Evolutionary conservation across 2,888 invertebrate species (phyloP), one percentile per base, ranked within the genome.

Genomic region (Tethea ocularis): DNA sequence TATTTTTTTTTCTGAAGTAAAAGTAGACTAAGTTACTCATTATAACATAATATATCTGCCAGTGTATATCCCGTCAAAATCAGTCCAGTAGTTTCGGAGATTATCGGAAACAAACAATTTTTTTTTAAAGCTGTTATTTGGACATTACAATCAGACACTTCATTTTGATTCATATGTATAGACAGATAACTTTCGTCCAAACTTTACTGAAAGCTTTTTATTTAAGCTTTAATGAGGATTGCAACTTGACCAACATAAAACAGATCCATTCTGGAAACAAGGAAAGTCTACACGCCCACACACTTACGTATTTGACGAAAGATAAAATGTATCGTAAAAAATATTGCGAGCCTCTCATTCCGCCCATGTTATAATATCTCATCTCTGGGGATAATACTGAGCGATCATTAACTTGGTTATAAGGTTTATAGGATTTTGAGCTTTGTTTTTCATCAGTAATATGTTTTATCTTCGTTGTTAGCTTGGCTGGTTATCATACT

Each of bases 211-310:
- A n/a, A 41, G n/a, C 2, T 38, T 15, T 38, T 38, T 38, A 38
- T 38, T n/a, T 17, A 41, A 20, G 20, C 10, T 20, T 17, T 46
- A 46, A 46, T 46, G 10, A 46, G 46, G 20, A 46, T 46, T 46
- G 20, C 41, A 20, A 20, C 46, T 46, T 20, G 46, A n/a, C 20
- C 20, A 20, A 10, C 20, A 46, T 46, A 46, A 46, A 46, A n/a
- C 10, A 3, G 46, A 46, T 46, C 46, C 20, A 10, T 46, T 46
- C 46, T 52, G 52, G 17, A 51, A 53, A 38, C 56, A 55, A 54
- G 54, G 36, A 52, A 63, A 63, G 58, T 59, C 60, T 56, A 22
- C 41, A 58, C 52, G 56, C 51, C 51, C 58, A 60, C 60, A 58
- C 60, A 62, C 56, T 57, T 51, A 38, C 41, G 24, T 54, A 20